phyloP scores from a whole-genome alignment of 2,888 invertebrate genomes.

The Dasysyrphus tricinctus region DNA sequence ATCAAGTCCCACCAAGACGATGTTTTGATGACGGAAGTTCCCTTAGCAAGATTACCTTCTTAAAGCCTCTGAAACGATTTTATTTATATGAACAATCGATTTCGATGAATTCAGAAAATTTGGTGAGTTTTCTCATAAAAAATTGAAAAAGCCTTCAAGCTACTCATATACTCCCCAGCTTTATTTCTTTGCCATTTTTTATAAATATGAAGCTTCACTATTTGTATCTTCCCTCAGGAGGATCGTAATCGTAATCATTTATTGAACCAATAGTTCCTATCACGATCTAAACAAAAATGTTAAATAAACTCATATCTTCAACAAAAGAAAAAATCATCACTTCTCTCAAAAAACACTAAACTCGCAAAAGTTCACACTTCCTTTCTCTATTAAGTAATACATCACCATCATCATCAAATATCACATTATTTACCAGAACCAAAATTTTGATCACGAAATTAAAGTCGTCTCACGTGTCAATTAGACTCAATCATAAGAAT shows the following conservation, averaged over 20 bases:
- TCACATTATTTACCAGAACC: constrained; percentile 43
- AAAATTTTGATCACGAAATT: constrained; percentile 50
- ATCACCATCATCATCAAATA: background rate
- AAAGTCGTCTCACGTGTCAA: constrained; percentile 60
- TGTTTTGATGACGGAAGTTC: too few species aligned
- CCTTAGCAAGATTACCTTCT: too few species aligned
- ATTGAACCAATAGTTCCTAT: constrained; percentile 41
- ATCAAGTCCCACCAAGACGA: too few species aligned
- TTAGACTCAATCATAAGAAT: constrained; percentile 64
- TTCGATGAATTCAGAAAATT: too few species aligned
- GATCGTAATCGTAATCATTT: constrained; percentile 7
- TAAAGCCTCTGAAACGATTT: too few species aligned
- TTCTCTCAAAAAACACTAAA: background rate
- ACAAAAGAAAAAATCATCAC: background rate
- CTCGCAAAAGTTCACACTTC: constrained; percentile 32
- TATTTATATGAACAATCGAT: too few species aligned
- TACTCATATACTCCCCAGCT: too few species aligned
- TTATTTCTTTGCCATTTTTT: background rate
- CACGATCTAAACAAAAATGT: constrained; percentile 20
- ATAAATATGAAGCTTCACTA: background rate
- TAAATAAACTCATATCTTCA: background rate
- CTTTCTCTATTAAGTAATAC: constrained; percentile 68
- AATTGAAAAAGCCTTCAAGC: too few species aligned
- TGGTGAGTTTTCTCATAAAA: too few species aligned
- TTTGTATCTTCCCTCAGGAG: background rate